Base-by-base conservation (phyloP, 2,113 vertebrate genomes). In the Stegostoma tigrinum region DNA sequence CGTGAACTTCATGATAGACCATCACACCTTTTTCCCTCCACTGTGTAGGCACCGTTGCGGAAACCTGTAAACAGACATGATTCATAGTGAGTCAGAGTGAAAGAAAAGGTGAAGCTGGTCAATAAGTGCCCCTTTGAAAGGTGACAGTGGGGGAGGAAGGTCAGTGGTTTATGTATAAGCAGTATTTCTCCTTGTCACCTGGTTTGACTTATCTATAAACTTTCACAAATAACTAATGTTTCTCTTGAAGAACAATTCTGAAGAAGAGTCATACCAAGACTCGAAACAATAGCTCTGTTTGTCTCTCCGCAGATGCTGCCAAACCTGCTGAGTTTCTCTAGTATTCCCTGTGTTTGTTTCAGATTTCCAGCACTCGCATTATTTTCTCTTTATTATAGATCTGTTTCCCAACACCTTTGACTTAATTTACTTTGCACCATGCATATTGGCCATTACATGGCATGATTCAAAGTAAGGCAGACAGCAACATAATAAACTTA, bases 61-160 rank as follows among this genome's bases (percentile, higher is more conserved):
- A 34, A 52, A 95, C 23, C 61, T 30, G 68, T 72, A 75, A 95
- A 48, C 94, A 72, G 68, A 95, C 24, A 95, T 70, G 94, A 95
- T 48, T 95, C 94, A 72, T 45, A 52, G 42, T 95, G 67, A 95
- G 42, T 95, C 94, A 95, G 34, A 23, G n/a, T 64, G 61, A 66
- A 66, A 66, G 89, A 21, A 66, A 38, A 66, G 87, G 61, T 66
- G 67, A 91, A n/a, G 15, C n/a, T 17, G 15, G 12, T 66, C 34
- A 93, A 38, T 67, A 93, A 93, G 34, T 17, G 14, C 14, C 14
- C 55, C 52, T 61, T 64, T 91, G 52, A 70, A 94, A 95, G 93
- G 93, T 72, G 67, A 95, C 21, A 24, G 93, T 5, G 93, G 38
- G 64, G 67, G 42, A 48, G 93, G 27, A 42, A 68, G 93, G 27